These are phyloP conservation scores for Lagocephalus sceleratus DNA, from an alignment of 2,797 vertebrate species.

Conservation along the genomic window DNA sequence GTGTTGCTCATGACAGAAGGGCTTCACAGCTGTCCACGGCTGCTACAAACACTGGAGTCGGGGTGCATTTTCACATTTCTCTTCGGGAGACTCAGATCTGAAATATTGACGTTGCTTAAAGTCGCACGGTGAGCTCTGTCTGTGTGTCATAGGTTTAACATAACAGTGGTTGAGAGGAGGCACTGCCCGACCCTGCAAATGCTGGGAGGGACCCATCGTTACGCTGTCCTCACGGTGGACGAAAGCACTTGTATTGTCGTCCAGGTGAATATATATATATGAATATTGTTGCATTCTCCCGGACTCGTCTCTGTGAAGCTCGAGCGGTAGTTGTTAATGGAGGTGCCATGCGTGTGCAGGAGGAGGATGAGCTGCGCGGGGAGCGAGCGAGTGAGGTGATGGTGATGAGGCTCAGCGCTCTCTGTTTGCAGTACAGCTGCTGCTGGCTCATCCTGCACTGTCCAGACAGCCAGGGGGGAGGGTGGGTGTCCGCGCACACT, in stretches of 20 bases:
- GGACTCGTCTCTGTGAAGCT: slow-evolving; percentile 4
- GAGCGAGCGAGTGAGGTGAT: slow-evolving; percentile 80
- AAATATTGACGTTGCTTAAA: too few relatives aligned
- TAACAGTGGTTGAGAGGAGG: slow-evolving; percentile 85
- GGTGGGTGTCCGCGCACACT: slow-evolving; percentile 69
- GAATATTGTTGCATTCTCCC: not conserved
- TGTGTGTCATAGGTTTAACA: slow-evolving; percentile 75
- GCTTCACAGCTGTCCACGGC: slow-evolving; percentile 77
- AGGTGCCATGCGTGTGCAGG: slow-evolving; percentile 51
- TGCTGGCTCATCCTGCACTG: slow-evolving; percentile 89
- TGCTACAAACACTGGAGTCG: slow-evolving; percentile 87
- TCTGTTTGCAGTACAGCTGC: slow-evolving; percentile 87
- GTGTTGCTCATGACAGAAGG: slow-evolving; percentile 86
- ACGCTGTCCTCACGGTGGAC: slow-evolving; percentile 86
- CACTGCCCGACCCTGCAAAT: slow-evolving; percentile 76
- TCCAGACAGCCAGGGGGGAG: slow-evolving; percentile 67
- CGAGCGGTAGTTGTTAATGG: not conserved
- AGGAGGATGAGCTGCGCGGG: slow-evolving; percentile 78
- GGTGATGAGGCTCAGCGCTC: slow-evolving; percentile 80
- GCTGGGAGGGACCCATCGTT: slow-evolving; percentile 77
- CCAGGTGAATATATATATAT: slow-evolving; percentile 76
- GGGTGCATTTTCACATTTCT: slow-evolving; percentile 65
- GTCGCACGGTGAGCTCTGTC: not conserved
- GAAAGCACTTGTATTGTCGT: slow-evolving; percentile 83
- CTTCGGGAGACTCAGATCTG: not conserved